phyloP scores from a whole-genome alignment of 64 coral and sea anemone genomes.

The Pachyseris speciosa region DNA sequence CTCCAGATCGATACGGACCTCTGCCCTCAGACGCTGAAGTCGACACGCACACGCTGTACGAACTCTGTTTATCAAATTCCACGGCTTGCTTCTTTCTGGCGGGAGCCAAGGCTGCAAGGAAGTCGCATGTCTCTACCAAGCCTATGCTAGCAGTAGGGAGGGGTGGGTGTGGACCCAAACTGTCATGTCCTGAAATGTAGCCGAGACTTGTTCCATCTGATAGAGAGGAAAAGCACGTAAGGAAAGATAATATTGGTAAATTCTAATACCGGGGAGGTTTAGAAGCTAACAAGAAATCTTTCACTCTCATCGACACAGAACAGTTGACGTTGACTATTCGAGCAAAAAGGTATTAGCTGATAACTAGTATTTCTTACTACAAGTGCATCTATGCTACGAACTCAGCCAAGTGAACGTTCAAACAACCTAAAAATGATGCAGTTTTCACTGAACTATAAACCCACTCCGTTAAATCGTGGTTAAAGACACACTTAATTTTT shows the following conservation, averaged over 20 bases:
- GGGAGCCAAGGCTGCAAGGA: not conserved
- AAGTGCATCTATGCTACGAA: too few relatives aligned
- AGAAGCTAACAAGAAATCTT: not conserved
- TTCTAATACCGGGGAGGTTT: too few relatives aligned
- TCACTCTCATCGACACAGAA: too few relatives aligned
- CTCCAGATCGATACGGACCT: not conserved
- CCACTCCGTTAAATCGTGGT: too few relatives aligned
- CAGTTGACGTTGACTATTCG: too few relatives aligned
- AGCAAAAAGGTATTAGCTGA: too few relatives aligned
- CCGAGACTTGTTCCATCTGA: slow-evolving; percentile 16
- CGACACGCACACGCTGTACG: not conserved
- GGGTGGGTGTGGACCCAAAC: not conserved
- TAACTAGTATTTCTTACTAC: too few relatives aligned
- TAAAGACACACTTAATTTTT: not conserved
- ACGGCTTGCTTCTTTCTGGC: not conserved
- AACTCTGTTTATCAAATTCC: slow-evolving; percentile 13
- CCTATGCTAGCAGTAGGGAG: not conserved
- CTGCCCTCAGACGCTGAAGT: not conserved
- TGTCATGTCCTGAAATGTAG: not conserved
- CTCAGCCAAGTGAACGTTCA: too few relatives aligned
- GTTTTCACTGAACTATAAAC: too few relatives aligned
- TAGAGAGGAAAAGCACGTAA: not conserved
- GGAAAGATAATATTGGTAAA: not conserved
- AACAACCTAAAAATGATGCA: too few relatives aligned
- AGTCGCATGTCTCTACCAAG: not conserved